phyloP scores from a whole-genome alignment of 2,113 vertebrate genomes.

The Anhinga rufa region DNA sequence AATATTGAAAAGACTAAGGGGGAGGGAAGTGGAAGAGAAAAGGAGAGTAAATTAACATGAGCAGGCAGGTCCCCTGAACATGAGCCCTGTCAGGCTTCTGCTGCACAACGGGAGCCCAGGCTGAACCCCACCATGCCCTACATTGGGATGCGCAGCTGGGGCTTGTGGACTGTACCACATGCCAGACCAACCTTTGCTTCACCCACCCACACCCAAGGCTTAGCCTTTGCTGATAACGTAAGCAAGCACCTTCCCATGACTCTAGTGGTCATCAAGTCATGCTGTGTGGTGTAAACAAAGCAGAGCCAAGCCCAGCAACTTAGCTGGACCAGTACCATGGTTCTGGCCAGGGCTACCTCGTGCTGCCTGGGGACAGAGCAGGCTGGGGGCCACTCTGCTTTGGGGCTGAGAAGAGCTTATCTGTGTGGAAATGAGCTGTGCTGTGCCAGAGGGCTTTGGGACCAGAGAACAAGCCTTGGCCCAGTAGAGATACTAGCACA shows the following conservation, averaged over 20 bases:
- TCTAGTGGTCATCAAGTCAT: not conserved
- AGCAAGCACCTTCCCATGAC: not conserved
- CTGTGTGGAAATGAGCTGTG: not conserved
- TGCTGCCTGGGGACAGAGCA: not conserved
- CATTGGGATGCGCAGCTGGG: fast-evolving
- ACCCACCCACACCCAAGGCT: not conserved
- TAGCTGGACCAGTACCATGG: not conserved
- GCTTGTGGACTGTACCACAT: not conserved
- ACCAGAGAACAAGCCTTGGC: not conserved
- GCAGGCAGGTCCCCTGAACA: not conserved
- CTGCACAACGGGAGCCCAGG: not conserved
- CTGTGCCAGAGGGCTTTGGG: not conserved
- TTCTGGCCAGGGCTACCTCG: fast-evolving
- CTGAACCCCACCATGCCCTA: fast-evolving
- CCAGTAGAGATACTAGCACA: too few relatives aligned
- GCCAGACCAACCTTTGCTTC: not conserved
- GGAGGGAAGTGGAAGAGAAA: not conserved
- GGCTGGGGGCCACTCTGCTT: not conserved
- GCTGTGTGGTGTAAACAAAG: not conserved
- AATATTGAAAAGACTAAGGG: not conserved
- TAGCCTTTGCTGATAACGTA: not conserved
- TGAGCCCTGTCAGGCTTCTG: not conserved
- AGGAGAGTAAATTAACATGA: not conserved
- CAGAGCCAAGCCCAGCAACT: not conserved
- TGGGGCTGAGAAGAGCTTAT: not conserved